Percentiles rank a stretch among this genome's conserved stretches.
Evolutionary conservation across 2,888 invertebrate genomes (phyloP).

Genomic region (Rhagonycha lutea): DNA sequence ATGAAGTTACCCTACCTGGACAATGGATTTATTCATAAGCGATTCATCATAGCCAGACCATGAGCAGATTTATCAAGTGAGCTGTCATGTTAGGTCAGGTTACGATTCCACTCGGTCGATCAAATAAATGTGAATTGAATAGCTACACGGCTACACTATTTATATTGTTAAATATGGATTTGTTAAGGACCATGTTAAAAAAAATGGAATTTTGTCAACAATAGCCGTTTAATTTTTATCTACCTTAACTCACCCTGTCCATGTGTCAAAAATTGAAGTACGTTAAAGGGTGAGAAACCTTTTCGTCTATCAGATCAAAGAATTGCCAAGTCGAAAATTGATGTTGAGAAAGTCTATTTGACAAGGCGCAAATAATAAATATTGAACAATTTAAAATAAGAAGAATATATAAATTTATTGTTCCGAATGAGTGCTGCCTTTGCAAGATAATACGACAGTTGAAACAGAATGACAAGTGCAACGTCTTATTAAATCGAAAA

Average conservation of each 20-base stretch:
- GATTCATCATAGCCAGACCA: constrained; percentile 32
- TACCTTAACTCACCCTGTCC: background rate
- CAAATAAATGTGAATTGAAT: constrained; percentile 21
- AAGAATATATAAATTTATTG: background rate
- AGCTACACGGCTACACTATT: constrained; percentile 13
- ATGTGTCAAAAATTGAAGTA: background rate
- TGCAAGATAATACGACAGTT: constrained; percentile 3
- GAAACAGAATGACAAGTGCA: background rate
- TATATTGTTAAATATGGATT: constrained; percentile 17
- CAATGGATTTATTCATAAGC: constrained; percentile 34
- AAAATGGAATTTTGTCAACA: constrained; percentile 5
- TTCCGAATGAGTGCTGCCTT: background rate
- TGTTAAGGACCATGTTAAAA: constrained; percentile 3
- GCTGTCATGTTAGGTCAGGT: constrained; percentile 36
- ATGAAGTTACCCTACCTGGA: constrained; percentile 26
- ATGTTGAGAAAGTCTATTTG: background rate
- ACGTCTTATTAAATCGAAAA: background rate
- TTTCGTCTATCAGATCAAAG: background rate
- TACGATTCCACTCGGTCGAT: constrained; percentile 34
- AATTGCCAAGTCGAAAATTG: background rate
- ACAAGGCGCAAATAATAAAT: background rate
- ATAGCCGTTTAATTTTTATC: background rate
- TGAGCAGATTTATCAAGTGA: constrained; percentile 25
- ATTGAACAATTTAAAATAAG: background rate
- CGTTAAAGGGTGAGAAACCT: background rate